A percentile compares a stretch with the other conserved stretches of the same genome.
These are phyloP conservation scores for Kryptolebias ocellatus DNA, from an alignment of 2,797 vertebrate species.

Conservation along the genomic window DNA sequence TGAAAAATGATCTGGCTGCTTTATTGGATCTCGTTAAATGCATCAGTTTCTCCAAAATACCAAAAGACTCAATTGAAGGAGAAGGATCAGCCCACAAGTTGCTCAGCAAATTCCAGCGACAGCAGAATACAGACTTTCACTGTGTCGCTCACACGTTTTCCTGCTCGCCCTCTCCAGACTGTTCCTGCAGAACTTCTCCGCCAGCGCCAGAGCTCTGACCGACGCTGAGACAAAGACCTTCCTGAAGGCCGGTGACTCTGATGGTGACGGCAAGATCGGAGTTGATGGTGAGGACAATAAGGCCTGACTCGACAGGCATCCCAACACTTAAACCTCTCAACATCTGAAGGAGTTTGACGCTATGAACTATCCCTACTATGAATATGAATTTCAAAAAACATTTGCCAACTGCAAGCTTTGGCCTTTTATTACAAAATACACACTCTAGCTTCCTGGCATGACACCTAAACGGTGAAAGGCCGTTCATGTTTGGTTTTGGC, in stretches of 20 bases:
- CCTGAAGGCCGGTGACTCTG: constrained; percentile 81
- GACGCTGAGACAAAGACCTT: constrained; percentile 80
- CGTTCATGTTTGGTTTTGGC: too few relatives aligned
- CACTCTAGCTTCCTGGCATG: too few relatives aligned
- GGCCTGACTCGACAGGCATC: too few relatives aligned
- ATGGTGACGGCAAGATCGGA: constrained; percentile 87
- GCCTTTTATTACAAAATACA: too few relatives aligned
- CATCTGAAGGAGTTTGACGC: neutral
- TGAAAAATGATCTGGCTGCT: neutral
- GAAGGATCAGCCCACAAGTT: neutral
- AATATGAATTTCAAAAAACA: too few relatives aligned
- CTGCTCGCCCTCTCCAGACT: constrained; percentile 58
- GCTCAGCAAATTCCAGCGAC: too few relatives aligned
- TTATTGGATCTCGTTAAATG: neutral
- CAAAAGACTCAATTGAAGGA: neutral
- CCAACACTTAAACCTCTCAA: neutral
- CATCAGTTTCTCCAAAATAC: neutral
- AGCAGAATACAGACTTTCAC: neutral
- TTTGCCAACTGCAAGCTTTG: too few relatives aligned
- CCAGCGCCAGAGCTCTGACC: constrained; percentile 78
- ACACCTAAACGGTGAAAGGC: too few relatives aligned
- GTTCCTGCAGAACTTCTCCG: constrained; percentile 85
- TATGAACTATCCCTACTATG: too few relatives aligned
- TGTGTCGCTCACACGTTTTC: neutral
- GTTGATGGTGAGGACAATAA: constrained; percentile 75